Evolutionary conservation across 2,797 vertebrate genomes (phyloP), one percentile per base, ranked within the genome.

Genomic region (Acanthopagrus latus): DNA sequence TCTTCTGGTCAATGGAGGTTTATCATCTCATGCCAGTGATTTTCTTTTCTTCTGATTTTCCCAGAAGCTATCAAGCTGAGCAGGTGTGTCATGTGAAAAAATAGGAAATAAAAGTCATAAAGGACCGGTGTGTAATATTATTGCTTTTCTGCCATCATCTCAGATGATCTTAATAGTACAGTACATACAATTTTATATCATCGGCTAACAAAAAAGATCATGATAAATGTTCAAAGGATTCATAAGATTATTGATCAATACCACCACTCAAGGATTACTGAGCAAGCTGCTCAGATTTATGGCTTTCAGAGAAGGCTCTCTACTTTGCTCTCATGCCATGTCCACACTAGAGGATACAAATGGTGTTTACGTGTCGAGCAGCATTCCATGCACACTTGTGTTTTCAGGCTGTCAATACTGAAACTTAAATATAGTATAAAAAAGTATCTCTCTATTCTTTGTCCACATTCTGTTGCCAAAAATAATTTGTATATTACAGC

Each of bases 271-370:
- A 58, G 52, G 81, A 78, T 76, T 70, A 87, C 64, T 51, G 52
- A 81, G 38, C 20, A 51, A n/a, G 56, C 70, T 52, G 29, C 64
- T 44, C 52, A 86, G 81, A 88, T 84, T 80, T 89, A 84, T 81
- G 57, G 23, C 23, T 64, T 73, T 66, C 16, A 72, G 60, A 65
- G 62, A 67, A 27, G 14, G 21, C 60, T 68, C 27, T 73, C 51
- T 68, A 7, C 27, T 63, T 60, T 20, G 27, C 29, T 64, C 33
- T 76, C 29, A 56, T n/a, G 66, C 65, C 55, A 21, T 51, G 68
- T 59, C 46, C 21, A 13, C 20, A 44, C 12, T 80, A 51, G 60
- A 69, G 38, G 11, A 64, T 48, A 25, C 5, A 78, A 80, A 74
- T 21, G 51, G 20, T 12, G 51, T 73, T 84, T 72, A 75, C 33